A percentile compares a stretch with the other conserved stretches of the same genome.
phyloP scores from a whole-genome alignment of 1,140 invertebrate genomes.

The Hycleus phaleratus region DNA sequence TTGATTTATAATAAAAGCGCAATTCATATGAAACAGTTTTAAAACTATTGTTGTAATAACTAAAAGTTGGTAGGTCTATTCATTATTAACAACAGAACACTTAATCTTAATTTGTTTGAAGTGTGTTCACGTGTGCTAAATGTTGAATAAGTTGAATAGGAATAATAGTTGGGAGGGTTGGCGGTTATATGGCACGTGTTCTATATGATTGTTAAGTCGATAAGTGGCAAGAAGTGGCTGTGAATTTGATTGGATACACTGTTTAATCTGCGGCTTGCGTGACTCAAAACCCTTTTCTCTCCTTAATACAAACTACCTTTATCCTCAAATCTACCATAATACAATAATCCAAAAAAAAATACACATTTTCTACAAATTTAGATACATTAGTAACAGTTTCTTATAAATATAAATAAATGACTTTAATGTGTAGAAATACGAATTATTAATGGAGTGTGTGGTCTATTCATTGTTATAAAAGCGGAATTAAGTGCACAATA shows the following conservation, averaged over 20 bases:
- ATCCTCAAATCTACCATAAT: background rate
- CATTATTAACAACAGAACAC: slow-evolving; percentile 2
- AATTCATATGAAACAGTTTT: background rate
- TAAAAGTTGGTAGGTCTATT: background rate
- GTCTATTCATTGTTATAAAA: slow-evolving; percentile 17
- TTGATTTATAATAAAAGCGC: background rate
- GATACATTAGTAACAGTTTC: background rate
- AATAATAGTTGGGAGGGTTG: background rate
- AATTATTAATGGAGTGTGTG: slow-evolving; percentile 21
- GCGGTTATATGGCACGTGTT: slow-evolving; percentile 6
- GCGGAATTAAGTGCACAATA: slow-evolving; percentile 17
- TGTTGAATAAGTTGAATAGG: background rate
- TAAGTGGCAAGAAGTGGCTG: slow-evolving; percentile 22
- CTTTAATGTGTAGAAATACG: slow-evolving; percentile 15
- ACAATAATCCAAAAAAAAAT: background rate
- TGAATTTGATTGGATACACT: slow-evolving; percentile 23
- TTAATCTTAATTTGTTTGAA: slow-evolving; percentile 14
- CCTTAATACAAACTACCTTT: slow-evolving; percentile 5
- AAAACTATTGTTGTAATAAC: background rate
- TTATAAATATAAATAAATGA: slow-evolving; percentile 15
- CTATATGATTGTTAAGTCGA: slow-evolving; percentile 12
- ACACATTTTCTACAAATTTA: background rate
- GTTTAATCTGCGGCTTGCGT: slow-evolving; percentile 22
- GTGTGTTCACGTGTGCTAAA: slow-evolving; percentile 14
- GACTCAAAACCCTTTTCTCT: slow-evolving; percentile 3